A percentile compares a stretch with the other conserved stretches of the same genome.
Conservation (phyloP, 53 echinoderm and acorn worm genomes). For the Holothuria leucospilota region DNA sequence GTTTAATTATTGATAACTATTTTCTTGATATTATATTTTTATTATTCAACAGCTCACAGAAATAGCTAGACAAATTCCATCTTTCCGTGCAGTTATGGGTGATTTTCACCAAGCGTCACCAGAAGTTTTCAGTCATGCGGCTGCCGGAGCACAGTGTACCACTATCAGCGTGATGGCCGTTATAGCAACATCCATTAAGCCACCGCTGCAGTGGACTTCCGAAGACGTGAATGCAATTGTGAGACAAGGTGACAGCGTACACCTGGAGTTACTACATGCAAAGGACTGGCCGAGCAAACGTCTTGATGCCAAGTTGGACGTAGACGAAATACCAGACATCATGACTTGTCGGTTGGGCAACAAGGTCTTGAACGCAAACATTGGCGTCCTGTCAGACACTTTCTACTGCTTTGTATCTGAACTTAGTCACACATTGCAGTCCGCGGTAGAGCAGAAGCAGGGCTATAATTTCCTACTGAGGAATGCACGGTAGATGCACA, state of each 20-base stretch:
- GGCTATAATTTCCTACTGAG: not conserved
- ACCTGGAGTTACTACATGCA: not conserved
- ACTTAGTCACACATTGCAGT: not conserved
- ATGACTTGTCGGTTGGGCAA: not conserved
- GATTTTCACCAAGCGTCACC: not conserved
- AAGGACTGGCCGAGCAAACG: not conserved
- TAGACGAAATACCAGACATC: not conserved
- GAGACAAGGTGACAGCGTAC: not conserved
- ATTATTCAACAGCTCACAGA: too few species aligned
- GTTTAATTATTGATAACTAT: too few species aligned
- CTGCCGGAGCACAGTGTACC: not conserved
- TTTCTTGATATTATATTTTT: too few species aligned
- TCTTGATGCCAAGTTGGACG: too few species aligned
- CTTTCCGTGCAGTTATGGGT: not conserved
- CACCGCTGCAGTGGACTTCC: not conserved
- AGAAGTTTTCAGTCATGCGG: not conserved
- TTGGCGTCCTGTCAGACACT: not conserved
- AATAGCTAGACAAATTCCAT: too few species aligned
- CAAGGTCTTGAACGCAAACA: not conserved
- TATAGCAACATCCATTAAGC: not conserved
- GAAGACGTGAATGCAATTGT: not conserved
- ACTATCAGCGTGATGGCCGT: not conserved
- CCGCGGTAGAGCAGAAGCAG: not conserved
- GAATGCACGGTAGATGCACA: not conserved
- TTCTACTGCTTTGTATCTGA: not conserved